Percentiles rank a stretch among this genome's conserved stretches.
phyloP scores from a whole-genome alignment of 92 coral and sea anemone species.

The Palythoa grandis region DNA sequence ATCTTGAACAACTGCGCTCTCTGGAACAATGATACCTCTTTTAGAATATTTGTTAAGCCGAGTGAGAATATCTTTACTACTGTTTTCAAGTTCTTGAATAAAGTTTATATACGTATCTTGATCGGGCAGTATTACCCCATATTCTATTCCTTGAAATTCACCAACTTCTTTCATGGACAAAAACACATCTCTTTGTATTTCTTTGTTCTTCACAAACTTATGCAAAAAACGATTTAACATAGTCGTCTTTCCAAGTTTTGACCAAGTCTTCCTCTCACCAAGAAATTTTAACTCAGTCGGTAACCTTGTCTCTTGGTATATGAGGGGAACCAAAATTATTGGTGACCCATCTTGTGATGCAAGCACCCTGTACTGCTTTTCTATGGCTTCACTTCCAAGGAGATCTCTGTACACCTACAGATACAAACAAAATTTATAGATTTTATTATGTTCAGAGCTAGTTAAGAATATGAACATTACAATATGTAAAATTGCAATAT shows the following conservation, averaged over 20 bases:
- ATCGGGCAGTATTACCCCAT: constrained; percentile 47
- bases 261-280: constrained; percentile 10
- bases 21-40: background rate
- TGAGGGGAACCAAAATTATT: constrained; percentile 35
- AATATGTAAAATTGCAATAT: too few species aligned
- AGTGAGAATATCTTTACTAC: constrained; percentile 9
- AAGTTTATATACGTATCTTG: constrained; percentile 16
- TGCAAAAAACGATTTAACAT: constrained; percentile 10
- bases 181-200: constrained; percentile 47
- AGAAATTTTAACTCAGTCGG: constrained; percentile 22
- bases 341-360: background rate
- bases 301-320: constrained; percentile 32
- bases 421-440: too few species aligned
- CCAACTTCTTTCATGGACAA: constrained; percentile 1
- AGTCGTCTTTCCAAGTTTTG: constrained; percentile 27
- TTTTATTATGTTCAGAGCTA: too few species aligned
- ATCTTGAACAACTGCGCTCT: constrained; percentile 27
- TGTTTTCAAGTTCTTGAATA: background rate
- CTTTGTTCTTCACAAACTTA: constrained; percentile 24
- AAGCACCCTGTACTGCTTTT: constrained; percentile 26
- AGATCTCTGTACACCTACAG: constrained; percentile 12
- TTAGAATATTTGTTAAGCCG: background rate
- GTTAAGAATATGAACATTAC: too few species aligned
- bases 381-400: constrained; percentile 8
- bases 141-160: constrained; percentile 46